phyloP scores from a whole-genome alignment of 2,797 vertebrate species.

The Eulemur mongoz region DNA sequence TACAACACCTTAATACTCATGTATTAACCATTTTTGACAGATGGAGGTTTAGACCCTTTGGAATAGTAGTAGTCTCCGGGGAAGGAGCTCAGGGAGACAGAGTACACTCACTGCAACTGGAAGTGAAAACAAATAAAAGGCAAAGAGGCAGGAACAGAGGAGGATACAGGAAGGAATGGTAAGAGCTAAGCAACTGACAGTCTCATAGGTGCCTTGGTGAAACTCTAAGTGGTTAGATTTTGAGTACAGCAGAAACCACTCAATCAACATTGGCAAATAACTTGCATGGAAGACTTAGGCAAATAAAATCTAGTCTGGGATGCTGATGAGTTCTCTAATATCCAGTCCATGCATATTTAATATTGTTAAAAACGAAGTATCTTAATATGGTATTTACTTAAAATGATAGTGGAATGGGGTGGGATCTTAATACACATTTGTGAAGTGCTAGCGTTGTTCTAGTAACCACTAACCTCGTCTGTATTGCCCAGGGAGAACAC shows the following conservation, averaged over 20 bases:
- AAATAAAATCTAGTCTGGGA: not conserved
- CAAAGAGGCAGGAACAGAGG: not conserved
- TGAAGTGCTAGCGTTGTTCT: conserved; percentile 30
- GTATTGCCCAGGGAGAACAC: not conserved
- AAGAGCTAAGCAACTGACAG: not conserved
- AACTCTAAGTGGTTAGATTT: not conserved
- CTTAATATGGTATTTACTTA: not conserved
- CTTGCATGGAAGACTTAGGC: not conserved
- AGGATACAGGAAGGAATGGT: not conserved
- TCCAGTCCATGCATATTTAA: not conserved
- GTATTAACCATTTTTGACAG: conserved; percentile 67
- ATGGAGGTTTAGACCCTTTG: conserved; percentile 24
- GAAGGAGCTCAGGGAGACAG: not conserved
- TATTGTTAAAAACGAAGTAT: not conserved
- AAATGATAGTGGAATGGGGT: not conserved
- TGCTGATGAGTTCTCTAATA: not conserved
- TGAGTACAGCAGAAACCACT: not conserved
- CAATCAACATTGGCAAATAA: not conserved
- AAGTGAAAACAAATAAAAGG: conserved; percentile 4
- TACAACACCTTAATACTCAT: conserved; percentile 55
- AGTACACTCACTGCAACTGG: not conserved
- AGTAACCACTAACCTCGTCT: not conserved
- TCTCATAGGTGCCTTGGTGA: not conserved
- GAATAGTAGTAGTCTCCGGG: conserved; percentile 13
- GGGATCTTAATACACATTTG: not conserved